Base-by-base conservation (phyloP, 2,797 vertebrate species). In the Eospalax fontanierii region DNA sequence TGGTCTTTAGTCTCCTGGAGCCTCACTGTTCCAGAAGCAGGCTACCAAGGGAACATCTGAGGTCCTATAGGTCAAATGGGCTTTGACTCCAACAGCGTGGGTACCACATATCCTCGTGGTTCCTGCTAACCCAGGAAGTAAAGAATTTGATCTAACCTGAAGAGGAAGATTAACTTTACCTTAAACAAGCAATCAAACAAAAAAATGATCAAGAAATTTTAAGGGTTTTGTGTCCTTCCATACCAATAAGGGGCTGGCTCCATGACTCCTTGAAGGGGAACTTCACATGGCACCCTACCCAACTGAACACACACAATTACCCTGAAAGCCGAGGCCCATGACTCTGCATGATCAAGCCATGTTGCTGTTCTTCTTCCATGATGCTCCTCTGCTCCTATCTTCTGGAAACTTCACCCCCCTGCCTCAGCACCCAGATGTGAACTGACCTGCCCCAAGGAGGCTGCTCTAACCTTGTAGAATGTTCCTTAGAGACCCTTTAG, bases 401-500 rank as follows among this genome's bases (percentile, higher is more conserved):
- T 92, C 79, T 26, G 70, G 70, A 93, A 95, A 78, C n/a, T 57
- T 66, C 26, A 79, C 30, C 5, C 6, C 6, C 5, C 1, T 61
- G 85, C 21, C 38, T 76, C 68, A 30, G 57, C 59, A 83, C 15
- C 82, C 65, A 57, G 43, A 89, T 66, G 0, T 28, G 50, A 43
- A 26, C 68, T 66, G 35, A 40, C 65, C 66, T 11, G 0, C 61
- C 24, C 65, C 21, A 9, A 38, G 71, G 26, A 63, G 35, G 26
- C 63, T 28, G 15, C 4, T 61, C 33, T 21, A 15, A 46, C 61
- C 63, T 33, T 66, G 46, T 54, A 74, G 85, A 80, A 24, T 83
- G 70, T 50, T 68, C 91, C 73, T 83, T 71, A 88, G 76, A 88
- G 33, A 85, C n/a, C 35, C 50, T 63, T 90, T 33, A 26, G 66